Conservation (phyloP, 2,113 vertebrate genomes). For the Chaenocephalus aceratus region DNA sequence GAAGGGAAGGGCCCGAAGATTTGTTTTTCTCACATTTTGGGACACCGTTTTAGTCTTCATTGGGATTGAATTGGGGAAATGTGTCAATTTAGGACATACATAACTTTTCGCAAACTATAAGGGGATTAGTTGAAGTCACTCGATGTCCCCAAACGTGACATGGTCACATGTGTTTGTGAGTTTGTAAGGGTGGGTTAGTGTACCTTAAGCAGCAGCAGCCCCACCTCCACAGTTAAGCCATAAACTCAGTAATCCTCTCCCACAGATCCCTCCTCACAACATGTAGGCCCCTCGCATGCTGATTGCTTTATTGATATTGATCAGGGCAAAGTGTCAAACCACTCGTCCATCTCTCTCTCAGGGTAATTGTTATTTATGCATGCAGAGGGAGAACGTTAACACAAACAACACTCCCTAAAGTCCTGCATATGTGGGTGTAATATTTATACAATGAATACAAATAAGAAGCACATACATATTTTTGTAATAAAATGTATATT, state of each 20-base stretch:
- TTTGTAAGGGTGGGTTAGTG: constrained; percentile 25
- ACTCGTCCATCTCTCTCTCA: constrained; percentile 66
- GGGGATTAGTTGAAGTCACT: background rate
- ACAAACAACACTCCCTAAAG: constrained; percentile 20
- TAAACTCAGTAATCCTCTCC: constrained; percentile 72
- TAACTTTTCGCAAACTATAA: background rate
- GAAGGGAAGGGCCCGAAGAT: constrained; percentile 38
- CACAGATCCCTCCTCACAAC: constrained; percentile 62
- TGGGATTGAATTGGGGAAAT: background rate
- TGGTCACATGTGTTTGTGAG: constrained; percentile 38
- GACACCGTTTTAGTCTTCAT: background rate
- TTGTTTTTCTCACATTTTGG: constrained; percentile 14
- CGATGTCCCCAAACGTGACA: background rate
- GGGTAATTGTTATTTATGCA: constrained; percentile 52
- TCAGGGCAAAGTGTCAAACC: constrained; percentile 85
- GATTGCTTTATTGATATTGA: constrained; percentile 87
- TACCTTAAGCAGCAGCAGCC: constrained; percentile 41
- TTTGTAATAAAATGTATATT: too few species aligned
- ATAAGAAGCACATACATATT: background rate
- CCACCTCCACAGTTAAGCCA: constrained; percentile 77
- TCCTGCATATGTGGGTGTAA: background rate
- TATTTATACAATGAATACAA: background rate
- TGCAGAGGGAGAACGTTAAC: constrained; percentile 19
- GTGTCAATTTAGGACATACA: background rate
- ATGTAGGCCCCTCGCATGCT: constrained; percentile 69